These are phyloP conservation scores for Dichetophora obliterata DNA, from an alignment of 2,888 invertebrate genomes.

Conservation along the genomic window DNA sequence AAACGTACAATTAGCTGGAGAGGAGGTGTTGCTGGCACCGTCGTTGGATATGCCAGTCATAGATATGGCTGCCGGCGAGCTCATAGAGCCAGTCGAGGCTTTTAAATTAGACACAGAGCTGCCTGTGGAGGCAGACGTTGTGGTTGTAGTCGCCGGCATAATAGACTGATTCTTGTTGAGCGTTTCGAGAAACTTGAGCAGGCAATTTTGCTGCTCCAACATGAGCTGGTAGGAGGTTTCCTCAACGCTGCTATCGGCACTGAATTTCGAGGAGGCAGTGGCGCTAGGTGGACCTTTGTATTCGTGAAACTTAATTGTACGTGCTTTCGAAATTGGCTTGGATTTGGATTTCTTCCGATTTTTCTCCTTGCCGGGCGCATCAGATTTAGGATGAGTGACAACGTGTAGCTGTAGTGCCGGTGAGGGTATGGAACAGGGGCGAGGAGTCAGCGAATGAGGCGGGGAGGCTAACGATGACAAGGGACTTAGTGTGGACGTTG, in stretches of 20 bases:
- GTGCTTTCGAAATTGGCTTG: slow-evolving; percentile 83
- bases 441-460: slow-evolving; percentile 73
- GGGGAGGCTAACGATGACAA: slow-evolving; percentile 78
- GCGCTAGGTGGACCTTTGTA: slow-evolving; percentile 91
- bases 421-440: slow-evolving; percentile 72
- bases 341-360: slow-evolving; percentile 86
- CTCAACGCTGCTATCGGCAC: slow-evolving; percentile 71
- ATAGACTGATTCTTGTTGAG: slow-evolving; percentile 87
- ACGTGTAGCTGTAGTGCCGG: slow-evolving; percentile 68
- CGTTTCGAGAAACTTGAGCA: slow-evolving; percentile 87
- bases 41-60: slow-evolving; percentile 52
- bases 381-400: slow-evolving; percentile 70
- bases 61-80: slow-evolving; percentile 52
- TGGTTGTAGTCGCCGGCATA: slow-evolving; percentile 72
- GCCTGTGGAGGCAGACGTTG: slow-evolving; percentile 31
- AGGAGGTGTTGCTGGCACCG: slow-evolving; percentile 43
- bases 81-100: slow-evolving; percentile 36
- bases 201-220: slow-evolving; percentile 90
- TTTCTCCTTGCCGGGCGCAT: slow-evolving; percentile 81
- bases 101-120: slow-evolving; percentile 52
- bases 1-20: slow-evolving; percentile 53
- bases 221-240: slow-evolving; percentile 93
- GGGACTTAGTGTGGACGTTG: slow-evolving; percentile 78
- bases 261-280: slow-evolving; percentile 68
- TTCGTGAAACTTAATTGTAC: slow-evolving; percentile 97